phyloP scores from a whole-genome alignment of 2,113 vertebrate genomes.

The Cryptomyrus ogoouensis region DNA sequence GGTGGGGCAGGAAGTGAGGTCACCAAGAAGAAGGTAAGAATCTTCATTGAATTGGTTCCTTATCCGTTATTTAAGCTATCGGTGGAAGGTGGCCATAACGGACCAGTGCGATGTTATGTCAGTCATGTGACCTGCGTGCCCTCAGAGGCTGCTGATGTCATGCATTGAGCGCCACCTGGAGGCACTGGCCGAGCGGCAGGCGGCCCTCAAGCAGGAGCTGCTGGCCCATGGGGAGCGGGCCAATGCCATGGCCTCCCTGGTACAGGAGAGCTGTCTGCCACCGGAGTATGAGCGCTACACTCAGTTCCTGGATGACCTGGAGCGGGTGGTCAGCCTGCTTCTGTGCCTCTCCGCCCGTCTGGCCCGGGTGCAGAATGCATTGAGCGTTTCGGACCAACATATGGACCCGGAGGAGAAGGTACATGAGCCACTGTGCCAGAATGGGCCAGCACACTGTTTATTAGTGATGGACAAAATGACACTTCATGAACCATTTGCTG shows the following conservation, averaged over 20 bases:
- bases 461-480: background rate
- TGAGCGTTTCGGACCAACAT: conserved; percentile 62
- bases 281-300: conserved; percentile 74
- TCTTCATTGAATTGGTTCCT: background rate
- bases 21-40: conserved; percentile 68
- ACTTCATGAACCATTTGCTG: background rate
- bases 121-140: background rate
- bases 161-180: conserved; percentile 57
- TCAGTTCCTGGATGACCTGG: conserved; percentile 81
- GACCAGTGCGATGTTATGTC: background rate
- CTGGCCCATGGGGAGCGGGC: conserved; percentile 46
- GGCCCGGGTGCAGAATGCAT: conserved; percentile 73
- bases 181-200: conserved; percentile 50
- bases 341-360: conserved; percentile 83
- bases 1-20: conserved; percentile 45
- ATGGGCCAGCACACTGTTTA: background rate
- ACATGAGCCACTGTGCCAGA: background rate
- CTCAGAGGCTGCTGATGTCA: conserved; percentile 62
- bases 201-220: conserved; percentile 49
- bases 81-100: background rate
- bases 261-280: conserved; percentile 62
- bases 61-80: background rate
- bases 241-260: conserved; percentile 49
- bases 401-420: conserved; percentile 82
- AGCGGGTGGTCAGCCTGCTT: conserved; percentile 83